phyloP scores from a whole-genome alignment of 2,113 vertebrate genomes.

The Lepus europaeus region DNA sequence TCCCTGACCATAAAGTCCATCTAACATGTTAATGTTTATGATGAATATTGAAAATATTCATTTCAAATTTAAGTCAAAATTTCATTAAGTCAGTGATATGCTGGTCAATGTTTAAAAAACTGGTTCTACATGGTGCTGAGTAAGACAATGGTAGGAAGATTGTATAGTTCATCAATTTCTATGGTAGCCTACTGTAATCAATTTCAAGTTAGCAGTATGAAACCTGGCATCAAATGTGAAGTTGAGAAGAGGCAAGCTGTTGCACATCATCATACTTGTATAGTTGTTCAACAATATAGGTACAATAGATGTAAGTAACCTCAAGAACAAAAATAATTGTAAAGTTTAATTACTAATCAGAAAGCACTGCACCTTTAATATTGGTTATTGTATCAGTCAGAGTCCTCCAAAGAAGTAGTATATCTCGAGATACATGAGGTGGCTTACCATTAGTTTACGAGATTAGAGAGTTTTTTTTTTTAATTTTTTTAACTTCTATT shows the following conservation, averaged over 20 bases:
- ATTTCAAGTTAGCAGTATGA: neutral
- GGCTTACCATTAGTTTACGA: neutral
- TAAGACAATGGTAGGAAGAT: neutral
- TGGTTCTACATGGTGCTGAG: neutral
- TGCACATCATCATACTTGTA: neutral
- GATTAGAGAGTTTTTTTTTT: neutral
- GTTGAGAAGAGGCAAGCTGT: neutral
- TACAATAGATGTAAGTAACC: neutral
- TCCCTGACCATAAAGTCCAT: neutral
- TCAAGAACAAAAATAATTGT: neutral
- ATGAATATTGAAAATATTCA: neutral
- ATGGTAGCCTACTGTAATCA: neutral
- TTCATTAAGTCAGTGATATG: neutral
- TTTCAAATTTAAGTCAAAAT: neutral
- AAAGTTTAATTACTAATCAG: neutral
- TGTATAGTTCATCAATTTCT: neutral
- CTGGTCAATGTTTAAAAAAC: neutral
- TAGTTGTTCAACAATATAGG: neutral
- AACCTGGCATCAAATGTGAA: neutral
- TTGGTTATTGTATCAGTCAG: neutral
- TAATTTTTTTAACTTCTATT: no score
- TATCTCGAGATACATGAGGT: neutral
- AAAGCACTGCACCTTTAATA: neutral
- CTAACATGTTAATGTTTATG: neutral
- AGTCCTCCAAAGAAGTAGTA: neutral